phyloP scores from a whole-genome alignment of 1,140 invertebrate genomes.

The Lasioglossum albipes region DNA sequence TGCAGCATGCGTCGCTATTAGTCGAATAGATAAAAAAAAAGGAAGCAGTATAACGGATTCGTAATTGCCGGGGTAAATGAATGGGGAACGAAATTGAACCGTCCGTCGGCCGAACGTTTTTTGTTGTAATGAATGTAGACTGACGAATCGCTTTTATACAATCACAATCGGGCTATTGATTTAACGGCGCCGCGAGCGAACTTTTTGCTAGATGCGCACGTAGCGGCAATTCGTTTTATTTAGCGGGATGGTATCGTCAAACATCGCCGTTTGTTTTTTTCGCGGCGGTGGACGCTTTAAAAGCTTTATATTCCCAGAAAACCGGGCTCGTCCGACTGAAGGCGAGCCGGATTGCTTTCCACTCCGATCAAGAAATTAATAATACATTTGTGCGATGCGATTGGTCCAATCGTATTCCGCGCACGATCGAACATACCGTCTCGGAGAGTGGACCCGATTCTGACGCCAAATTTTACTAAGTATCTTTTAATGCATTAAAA shows the following conservation, averaged over 20 bases:
- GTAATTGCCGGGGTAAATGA: conserved; percentile 27
- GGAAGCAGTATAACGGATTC: not conserved
- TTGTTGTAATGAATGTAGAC: conserved; percentile 27
- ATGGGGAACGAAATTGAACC: conserved; percentile 2
- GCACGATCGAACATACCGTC: no score
- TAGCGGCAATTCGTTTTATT: conserved; percentile 61
- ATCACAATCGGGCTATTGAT: conserved; percentile 60
- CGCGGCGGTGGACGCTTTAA: conserved; percentile 41
- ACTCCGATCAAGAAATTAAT: conserved; percentile 45
- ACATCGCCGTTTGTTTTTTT: conserved; percentile 51
- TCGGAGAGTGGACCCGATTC: no score
- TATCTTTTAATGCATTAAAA: no score
- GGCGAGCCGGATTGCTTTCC: conserved; percentile 29
- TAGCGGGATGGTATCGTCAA: conserved; percentile 56
- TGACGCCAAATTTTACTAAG: no score
- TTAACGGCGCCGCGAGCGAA: conserved; percentile 36
- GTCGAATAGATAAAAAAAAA: not conserved
- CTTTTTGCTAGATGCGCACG: conserved; percentile 44
- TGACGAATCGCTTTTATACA: conserved; percentile 43
- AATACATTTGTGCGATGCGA: conserved; percentile 23
- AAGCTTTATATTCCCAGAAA: conserved; percentile 55
- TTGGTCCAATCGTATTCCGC: no score
- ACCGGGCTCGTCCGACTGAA: not conserved
- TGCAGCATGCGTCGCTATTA: not conserved
- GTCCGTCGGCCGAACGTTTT: not conserved